These are phyloP conservation scores for Nibea albiflora DNA, from an alignment of 2,113 vertebrate genomes.

Conservation along the genomic window DNA sequence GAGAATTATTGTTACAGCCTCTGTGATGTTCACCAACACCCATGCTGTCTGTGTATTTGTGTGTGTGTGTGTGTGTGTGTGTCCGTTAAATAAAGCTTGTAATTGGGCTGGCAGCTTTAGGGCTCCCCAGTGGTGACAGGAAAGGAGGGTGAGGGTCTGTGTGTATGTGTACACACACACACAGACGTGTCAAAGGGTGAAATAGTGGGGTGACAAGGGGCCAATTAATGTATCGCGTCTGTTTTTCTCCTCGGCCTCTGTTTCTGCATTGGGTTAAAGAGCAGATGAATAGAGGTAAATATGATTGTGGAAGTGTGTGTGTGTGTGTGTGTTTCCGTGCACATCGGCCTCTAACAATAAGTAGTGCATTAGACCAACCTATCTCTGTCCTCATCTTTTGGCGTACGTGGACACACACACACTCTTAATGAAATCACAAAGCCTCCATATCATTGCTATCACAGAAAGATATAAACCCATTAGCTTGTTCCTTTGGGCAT, in stretches of 20 bases:
- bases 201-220: constrained; percentile 60
- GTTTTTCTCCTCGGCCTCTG: constrained; percentile 38
- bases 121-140: constrained; percentile 55
- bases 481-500: constrained; percentile 91
- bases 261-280: constrained; percentile 87
- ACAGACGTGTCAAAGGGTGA: constrained; percentile 51
- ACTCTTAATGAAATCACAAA: constrained; percentile 94
- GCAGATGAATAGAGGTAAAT: constrained; percentile 94
- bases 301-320: constrained; percentile 79
- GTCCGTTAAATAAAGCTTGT: constrained; percentile 69
- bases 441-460: constrained; percentile 93
- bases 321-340: constrained; percentile 13
- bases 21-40: constrained; percentile 40
- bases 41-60: background rate
- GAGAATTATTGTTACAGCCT: constrained; percentile 69
- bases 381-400: constrained; percentile 85
- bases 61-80: constrained; percentile 20
- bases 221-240: constrained; percentile 75
- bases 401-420: constrained; percentile 67
- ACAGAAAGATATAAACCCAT: constrained; percentile 95
- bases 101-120: constrained; percentile 70
- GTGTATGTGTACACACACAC: background rate
- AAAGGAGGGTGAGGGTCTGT: background rate
- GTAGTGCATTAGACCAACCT: constrained; percentile 77
- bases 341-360: constrained; percentile 62